phyloP scores from a whole-genome alignment of 2,113 vertebrate genomes.

The Anthoscopus minutus region DNA sequence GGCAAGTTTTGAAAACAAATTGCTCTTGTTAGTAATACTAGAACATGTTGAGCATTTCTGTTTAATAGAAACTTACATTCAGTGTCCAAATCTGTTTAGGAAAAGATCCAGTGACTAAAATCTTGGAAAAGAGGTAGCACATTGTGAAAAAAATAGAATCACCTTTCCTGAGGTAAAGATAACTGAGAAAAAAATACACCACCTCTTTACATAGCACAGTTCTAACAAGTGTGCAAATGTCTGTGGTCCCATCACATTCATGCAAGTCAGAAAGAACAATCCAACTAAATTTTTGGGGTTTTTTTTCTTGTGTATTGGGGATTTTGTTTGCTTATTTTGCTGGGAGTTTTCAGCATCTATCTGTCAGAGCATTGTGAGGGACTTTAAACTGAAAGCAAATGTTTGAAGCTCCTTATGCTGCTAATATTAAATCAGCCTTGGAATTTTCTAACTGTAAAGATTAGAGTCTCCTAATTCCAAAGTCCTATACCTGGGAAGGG shows the following conservation, averaged over 20 bases:
- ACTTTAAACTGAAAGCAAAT: neutral
- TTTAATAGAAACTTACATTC: neutral
- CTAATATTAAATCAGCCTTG: neutral
- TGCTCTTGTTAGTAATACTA: neutral
- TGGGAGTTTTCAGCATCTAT: neutral
- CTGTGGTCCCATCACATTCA: rapidly evolving
- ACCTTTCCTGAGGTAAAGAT: neutral
- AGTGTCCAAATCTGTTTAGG: neutral
- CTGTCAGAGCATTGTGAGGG: neutral
- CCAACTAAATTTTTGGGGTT: neutral
- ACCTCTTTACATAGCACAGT: neutral
- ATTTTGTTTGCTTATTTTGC: neutral
- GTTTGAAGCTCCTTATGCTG: neutral
- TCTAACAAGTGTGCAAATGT: neutral
- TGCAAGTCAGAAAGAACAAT: neutral
- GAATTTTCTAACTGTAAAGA: neutral
- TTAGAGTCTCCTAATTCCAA: neutral
- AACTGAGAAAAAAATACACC: neutral
- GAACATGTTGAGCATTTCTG: neutral
- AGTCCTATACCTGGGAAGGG: neutral
- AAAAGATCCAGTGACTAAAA: neutral
- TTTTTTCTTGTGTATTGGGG: neutral
- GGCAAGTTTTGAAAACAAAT: neutral
- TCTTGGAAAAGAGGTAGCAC: neutral
- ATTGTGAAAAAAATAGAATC: neutral